Percentiles rank a stretch among this genome's conserved stretches.
Evolutionary conservation across 1,140 invertebrate species (phyloP).

Genomic region (Heliconius nattereri): DNA sequence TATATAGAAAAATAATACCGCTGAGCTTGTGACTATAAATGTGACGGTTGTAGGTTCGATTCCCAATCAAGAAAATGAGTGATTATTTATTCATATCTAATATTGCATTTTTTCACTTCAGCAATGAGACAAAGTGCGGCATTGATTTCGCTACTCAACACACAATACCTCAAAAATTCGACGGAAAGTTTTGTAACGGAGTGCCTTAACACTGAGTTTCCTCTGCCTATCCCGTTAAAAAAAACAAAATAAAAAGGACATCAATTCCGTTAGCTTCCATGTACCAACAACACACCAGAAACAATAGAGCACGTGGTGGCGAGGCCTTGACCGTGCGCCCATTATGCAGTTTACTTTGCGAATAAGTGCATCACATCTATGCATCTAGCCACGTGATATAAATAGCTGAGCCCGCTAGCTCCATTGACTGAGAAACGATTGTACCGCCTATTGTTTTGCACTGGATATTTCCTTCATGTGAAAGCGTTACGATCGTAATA

Average conservation of each 20-base stretch:
- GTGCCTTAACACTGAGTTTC: too few species aligned
- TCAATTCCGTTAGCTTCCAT: constrained; percentile 39
- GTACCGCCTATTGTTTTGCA: constrained; percentile 35
- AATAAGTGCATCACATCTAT: constrained; percentile 44
- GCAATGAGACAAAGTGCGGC: too few species aligned
- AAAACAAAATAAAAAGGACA: not conserved
- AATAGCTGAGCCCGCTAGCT: constrained; percentile 35
- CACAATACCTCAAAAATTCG: too few species aligned
- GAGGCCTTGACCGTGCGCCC: constrained; percentile 74
- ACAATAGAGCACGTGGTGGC: constrained; percentile 67
- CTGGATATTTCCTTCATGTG: constrained; percentile 16
- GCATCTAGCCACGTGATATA: constrained; percentile 37
- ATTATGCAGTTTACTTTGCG: constrained; percentile 54
- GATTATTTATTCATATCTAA: too few species aligned
- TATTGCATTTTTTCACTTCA: too few species aligned
- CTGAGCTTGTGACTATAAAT: too few species aligned
- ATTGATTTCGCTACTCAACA: too few species aligned
- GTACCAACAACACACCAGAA: constrained; percentile 46
- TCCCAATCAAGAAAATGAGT: too few species aligned
- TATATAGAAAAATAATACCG: not conserved
- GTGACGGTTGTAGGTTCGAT: too few species aligned
- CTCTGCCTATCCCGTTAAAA: too few species aligned
- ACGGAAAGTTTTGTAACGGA: too few species aligned
- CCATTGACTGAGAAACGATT: constrained; percentile 36
- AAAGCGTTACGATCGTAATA: not conserved